Evolutionary conservation across 1,140 invertebrate species (phyloP), one percentile per base, ranked within the genome.

Genomic region (Lamellibrachia luymesi): DNA sequence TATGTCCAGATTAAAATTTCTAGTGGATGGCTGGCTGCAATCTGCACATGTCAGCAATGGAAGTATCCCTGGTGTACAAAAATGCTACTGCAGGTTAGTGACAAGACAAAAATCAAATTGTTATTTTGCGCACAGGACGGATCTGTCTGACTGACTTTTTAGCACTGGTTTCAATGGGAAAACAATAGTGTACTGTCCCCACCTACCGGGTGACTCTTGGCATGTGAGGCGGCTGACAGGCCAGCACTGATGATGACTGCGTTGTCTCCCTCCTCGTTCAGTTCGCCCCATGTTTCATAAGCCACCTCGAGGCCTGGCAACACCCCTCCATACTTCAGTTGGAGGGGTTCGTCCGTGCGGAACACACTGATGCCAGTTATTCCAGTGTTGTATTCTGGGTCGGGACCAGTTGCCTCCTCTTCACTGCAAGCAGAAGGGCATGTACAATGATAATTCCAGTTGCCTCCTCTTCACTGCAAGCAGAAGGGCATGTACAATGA

Each of bases 251-350:
- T 94, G 6, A 96, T 91, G 25, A 96, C 95, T 64, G 96, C 96
- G 94, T 96, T 96, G 93, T 94, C 94, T 93, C 94, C 94, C 22
- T 95, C 94, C 90, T 95, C 94, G 93, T 96, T 96, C 49, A 96
- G 94, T 90, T 95, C 92, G 50, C 96, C 96, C 96, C 96, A 96
- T 2, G 96, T 96, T 92, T 96, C 96, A 93, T 96, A 96, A 0
- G 96, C 96, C 6, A 96, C 91, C 1, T 95, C 94, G 10, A 96
- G 89, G 49, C 95, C 94, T 4, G 96, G 96, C 13, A 96, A 90
- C 1, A 95, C 92, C 2, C 94, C 95, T 10, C 95, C 93, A 92
- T 96, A 95, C 93, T 95, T 95, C 27, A 96, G 90, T 51, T 93
- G 89, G 93, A 96, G 96, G 2, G 96, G 95, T 89, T 95, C 50